phyloP scores from a whole-genome alignment of 53 echinoderm and acorn worm genomes.

The Patiria pectinifera region DNA sequence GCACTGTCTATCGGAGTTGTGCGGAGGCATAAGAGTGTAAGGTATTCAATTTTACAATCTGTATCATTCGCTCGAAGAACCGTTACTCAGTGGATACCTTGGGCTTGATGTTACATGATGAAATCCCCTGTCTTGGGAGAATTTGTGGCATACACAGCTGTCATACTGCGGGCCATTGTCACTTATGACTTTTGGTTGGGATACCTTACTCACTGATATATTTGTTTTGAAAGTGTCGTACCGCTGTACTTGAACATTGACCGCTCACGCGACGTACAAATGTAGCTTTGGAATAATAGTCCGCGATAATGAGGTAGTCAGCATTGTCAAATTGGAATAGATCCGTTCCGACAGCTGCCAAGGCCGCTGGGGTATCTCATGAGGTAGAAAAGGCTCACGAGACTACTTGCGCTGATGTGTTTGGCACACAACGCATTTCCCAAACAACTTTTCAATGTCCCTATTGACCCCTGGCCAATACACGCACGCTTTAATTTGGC shows the following conservation, averaged over 20 bases:
- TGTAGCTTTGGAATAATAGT: constrained; percentile 32
- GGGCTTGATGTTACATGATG: constrained; percentile 67
- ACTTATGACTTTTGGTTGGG: constrained; percentile 58
- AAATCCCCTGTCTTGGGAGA: constrained; percentile 52
- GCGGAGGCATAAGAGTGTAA: too few relatives aligned
- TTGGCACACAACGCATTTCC: constrained; percentile 49
- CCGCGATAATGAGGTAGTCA: constrained; percentile 47
- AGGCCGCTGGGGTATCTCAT: constrained; percentile 45
- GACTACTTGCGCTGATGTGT: constrained; percentile 49
- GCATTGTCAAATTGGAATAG: too few relatives aligned
- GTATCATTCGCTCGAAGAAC: constrained; percentile 55
- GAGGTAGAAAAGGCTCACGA: constrained; percentile 52
- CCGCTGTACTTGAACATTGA: constrained; percentile 37
- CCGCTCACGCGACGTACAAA: constrained; percentile 20
- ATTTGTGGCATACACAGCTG: constrained; percentile 41
- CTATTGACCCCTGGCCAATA: constrained; percentile 63
- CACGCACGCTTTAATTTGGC: constrained; percentile 47
- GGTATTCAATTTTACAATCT: constrained; percentile 54
- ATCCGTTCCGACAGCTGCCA: too few relatives aligned
- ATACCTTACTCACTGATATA: too few relatives aligned
- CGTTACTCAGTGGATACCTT: constrained; percentile 60
- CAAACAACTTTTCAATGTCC: constrained; percentile 60
- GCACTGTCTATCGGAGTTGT: too few relatives aligned
- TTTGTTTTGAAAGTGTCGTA: too few relatives aligned
- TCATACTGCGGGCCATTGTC: constrained; percentile 63